Base-by-base conservation (phyloP, 2,888 invertebrate species). In the Andrena haemorrhoa region DNA sequence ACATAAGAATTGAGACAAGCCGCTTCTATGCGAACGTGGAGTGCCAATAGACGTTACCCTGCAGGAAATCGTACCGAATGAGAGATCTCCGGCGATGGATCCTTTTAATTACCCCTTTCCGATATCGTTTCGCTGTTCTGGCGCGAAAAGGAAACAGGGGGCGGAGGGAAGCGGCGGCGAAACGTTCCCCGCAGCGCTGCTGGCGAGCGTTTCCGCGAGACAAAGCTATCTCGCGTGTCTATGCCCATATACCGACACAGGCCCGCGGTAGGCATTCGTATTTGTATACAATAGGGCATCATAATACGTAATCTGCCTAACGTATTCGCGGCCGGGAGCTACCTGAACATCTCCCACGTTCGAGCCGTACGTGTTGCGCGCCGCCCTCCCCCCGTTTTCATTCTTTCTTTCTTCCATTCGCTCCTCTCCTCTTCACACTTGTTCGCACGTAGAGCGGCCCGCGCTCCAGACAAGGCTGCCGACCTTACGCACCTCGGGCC, bases 251-350 rank as follows among this genome's bases (percentile, higher is more conserved):
- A 83, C 83, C 88, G 82, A 68, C 80, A 83, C 66, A 70, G 72
- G 75, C 72, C 41, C 71, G 77, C 81, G 85, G 86, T 81, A 87
- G 86, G 86, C 75, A 88, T 88, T 86, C 90, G 91, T 92, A 92
- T 93, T 93, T 93, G 93, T 93, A 93, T 93, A 93, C 93, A 93
- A 93, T 93, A 92, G 93, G 88, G 90, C 91, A 93, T 92, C 92
- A 91, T 92, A 92, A 92, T 92, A 91, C 91, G 90, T 91, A 92
- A 93, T 92, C 91, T 91, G 90, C 90, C 88, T 89, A 89, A 91
- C 89, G 90, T 90, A 92, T 92, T 92, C 91, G 89, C 88, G 85
- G 75, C 73, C 87, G 86, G 23, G 33, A 84, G 89, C 88, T 86
- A 86, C 87, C 87, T 86, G 90, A 91, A 85, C 85, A 87, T 92